These are phyloP conservation scores for Hiodon alosoides DNA, from an alignment of 2,113 vertebrate species.

Conservation along the genomic window DNA sequence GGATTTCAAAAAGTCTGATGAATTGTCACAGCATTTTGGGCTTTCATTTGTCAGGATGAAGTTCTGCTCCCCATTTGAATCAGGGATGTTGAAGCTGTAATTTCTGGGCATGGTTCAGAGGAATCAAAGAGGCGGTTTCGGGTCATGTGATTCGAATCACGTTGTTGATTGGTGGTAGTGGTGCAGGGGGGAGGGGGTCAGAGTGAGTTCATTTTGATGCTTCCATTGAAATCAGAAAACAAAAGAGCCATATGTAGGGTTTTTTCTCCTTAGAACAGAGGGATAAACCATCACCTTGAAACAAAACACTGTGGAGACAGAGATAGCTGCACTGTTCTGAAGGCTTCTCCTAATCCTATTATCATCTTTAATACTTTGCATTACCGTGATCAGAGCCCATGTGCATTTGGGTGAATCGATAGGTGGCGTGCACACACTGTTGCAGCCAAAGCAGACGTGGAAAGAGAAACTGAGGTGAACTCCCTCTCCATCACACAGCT, in stretches of 20 bases:
- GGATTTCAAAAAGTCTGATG: no score
- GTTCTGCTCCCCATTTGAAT: neutral
- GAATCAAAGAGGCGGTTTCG: neutral
- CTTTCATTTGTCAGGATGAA: neutral
- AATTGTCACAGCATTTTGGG: neutral
- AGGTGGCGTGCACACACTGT: conserved; percentile 16
- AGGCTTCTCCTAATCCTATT: conserved; percentile 55
- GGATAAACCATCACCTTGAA: conserved; percentile 30
- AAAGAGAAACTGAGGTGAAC: neutral
- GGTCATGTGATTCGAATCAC: neutral
- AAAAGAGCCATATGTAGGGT: conserved; percentile 49
- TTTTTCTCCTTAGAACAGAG: conserved; percentile 40
- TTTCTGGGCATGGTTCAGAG: no score
- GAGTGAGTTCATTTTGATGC: neutral
- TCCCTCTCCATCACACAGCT: neutral
- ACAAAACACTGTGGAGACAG: conserved; percentile 34
- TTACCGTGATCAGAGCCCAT: neutral
- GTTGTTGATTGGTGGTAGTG: neutral
- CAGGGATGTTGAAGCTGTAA: neutral
- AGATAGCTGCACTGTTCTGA: conserved; percentile 35
- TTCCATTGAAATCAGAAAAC: conserved; percentile 37
- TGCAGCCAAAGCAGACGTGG: neutral
- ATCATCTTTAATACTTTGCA: conserved; percentile 22
- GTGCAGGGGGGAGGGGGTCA: neutral
- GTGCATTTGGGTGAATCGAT: neutral